Conservation (phyloP, 2,113 vertebrate genomes). For the Heterocephalus glaber region DNA sequence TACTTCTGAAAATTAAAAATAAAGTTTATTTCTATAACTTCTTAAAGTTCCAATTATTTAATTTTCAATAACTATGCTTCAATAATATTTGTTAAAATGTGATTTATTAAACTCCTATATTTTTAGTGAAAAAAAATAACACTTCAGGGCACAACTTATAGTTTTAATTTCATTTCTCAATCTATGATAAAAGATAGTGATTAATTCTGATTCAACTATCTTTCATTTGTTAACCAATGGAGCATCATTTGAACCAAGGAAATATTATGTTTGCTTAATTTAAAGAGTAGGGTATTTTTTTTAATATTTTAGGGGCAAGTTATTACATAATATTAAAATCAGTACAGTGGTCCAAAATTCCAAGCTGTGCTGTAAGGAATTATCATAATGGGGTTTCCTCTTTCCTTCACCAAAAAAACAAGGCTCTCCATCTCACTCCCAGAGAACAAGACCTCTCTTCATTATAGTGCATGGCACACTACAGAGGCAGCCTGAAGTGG, state of each 20-base stretch:
- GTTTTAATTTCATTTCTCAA: constrained; percentile 42
- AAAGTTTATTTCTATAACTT: too few species aligned
- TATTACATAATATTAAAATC: constrained; percentile 51
- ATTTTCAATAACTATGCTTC: too few species aligned
- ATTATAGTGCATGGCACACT: background rate
- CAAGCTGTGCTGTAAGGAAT: background rate
- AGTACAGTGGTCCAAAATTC: constrained; percentile 36
- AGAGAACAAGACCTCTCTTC: background rate
- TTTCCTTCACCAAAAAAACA: background rate
- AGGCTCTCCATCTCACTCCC: background rate
- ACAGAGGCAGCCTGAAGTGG: background rate
- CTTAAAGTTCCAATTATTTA: too few species aligned
- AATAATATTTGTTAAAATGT: too few species aligned
- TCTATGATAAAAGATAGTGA: background rate
- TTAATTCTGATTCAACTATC: constrained; percentile 47
- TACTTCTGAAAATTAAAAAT: too few species aligned
- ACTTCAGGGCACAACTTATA: constrained; percentile 48
- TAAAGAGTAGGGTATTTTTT: background rate
- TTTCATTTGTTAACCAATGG: constrained; percentile 21
- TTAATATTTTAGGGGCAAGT: constrained; percentile 26
- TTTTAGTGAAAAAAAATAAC: too few species aligned
- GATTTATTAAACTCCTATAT: too few species aligned
- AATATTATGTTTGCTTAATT: constrained; percentile 41
- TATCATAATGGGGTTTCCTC: background rate
- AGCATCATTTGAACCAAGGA: constrained; percentile 36